Base-by-base conservation (phyloP, 2,797 vertebrate species). In the Anniella stebbinsi region DNA sequence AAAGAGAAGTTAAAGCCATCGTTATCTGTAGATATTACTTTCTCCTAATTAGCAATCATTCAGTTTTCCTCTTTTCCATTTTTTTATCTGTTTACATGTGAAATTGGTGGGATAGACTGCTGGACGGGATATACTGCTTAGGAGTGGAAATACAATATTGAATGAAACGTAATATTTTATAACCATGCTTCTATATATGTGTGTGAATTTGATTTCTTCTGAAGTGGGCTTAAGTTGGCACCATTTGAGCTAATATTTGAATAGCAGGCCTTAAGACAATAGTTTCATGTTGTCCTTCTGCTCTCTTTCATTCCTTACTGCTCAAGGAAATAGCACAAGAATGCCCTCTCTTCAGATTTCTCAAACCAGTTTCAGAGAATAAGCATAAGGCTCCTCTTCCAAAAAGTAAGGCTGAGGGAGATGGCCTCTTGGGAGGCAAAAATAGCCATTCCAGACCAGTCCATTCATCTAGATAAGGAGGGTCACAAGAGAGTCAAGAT, bases 1-100 rank as follows among this genome's bases (percentile, higher is more conserved):
- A 90, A 92, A 92, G 69, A 73, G 57, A 86, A 90, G 95, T 92
- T 89, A 93, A 94, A 94, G 86, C 21, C 66, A 91, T 11, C 67
- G 90, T n/a, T 88, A 90, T 93, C 82, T 87, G 5, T 93, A 66
- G 73, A n/a, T n/a, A 51, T 25, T 45, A 36, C 87, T 86, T 87
- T 92, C 80, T 88, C 13, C n/a, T 76, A 86, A 4, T 69, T 69
- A 82, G 89, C 28, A 73, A 41, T 72, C 12, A 80, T 92, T 73
- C 63, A 3, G 13, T 92, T n/a, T 87, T 73, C 66, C 23, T 51
- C 2, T 81, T 2, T 75, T n/a, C 69, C 30, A 73, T 88, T 41
- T 73, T 51, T 57, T 80, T 85, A 89, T 30, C 1, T 8, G 7
- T 92, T 88, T 89, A 33, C 4, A 75, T 75, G 4, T 57, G 51